Percentiles rank a stretch among this genome's conserved stretches.
Conservation (phyloP, 2,797 vertebrate species). For the Tolypeutes matacus region DNA sequence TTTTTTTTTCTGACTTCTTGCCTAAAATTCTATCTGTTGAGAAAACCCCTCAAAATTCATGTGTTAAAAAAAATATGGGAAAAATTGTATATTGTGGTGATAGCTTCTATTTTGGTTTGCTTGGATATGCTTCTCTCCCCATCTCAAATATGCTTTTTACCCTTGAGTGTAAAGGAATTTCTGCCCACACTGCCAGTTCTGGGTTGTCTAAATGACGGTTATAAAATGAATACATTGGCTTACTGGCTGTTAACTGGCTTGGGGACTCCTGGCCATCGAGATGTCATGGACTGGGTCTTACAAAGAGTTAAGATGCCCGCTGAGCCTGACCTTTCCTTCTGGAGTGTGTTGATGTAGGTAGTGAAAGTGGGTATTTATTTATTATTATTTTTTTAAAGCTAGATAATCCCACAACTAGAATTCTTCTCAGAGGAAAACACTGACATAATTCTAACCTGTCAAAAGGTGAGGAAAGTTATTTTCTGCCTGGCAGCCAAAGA, state of each 20-base stretch:
- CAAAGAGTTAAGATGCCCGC: not conserved
- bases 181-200: not conserved
- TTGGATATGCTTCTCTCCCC: not conserved
- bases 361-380: not conserved
- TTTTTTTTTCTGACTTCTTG: no score
- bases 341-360: not conserved
- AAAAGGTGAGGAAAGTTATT: constrained; percentile 31
- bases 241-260: not conserved
- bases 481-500: not conserved
- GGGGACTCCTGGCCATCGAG: not conserved
- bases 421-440: constrained; percentile 50
- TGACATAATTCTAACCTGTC: not conserved
- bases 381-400: not conserved
- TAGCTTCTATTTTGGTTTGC: not conserved
- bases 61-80: not conserved
- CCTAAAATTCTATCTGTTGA: constrained; percentile 20
- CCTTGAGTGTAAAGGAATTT: not conserved
- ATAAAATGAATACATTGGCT: not conserved
- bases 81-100: not conserved
- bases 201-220: not conserved
- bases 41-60: not conserved
- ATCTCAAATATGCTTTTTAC: not conserved
- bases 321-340: not conserved
- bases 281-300: not conserved
- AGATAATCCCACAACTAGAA: constrained; percentile 36